Base-by-base conservation (phyloP, 1,140 invertebrate species). In the Hyposmocoma kahamanoa region DNA sequence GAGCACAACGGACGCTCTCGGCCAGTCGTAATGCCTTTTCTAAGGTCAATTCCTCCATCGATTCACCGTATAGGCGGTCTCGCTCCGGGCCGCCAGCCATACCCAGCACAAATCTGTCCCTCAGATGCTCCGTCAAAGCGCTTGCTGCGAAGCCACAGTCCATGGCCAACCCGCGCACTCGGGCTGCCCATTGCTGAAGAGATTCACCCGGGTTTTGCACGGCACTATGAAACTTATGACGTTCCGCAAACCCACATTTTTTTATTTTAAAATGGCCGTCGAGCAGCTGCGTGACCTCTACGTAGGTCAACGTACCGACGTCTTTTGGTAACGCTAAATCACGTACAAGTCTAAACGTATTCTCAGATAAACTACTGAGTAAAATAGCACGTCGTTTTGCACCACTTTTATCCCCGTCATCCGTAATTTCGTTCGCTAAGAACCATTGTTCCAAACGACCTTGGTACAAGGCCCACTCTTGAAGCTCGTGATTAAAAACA, bases 281-380 rank as follows among this genome's bases (percentile, higher is more conserved):
- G 8, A 46, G 10, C 13, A 13, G 11, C 18, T 11, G 13, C 11
- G 36, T 30, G n/a, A 46, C 15, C 9, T 34, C 21, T 15, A 21
- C 28, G 18, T 46, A 46, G 1, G 28, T 13, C 28, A 46, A 19
- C 32, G 34, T 21, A 9, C 22, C 19, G 11, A 34, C 28, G n/a
- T 13, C 18, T 20, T 46, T 36, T n/a, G 44, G 44, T 20, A 20
- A n/a, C 21, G 11, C 18, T 8, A 46, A 15, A 15, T 46, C 32
- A 32, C 28, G 44, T 22, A 46, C 28, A 20, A 46, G 24, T 15
- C 24, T 46, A 46, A 36, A 46, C 32, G 44, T 32, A 11, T 10
- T 13, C 13, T 46, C 44, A 13, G 9, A 15, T 18, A 46, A 15
- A 22, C 18, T 20, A 22, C 30, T 46, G 10, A 34, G n/a, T 30